Evolutionary conservation across 2,113 vertebrate species (phyloP).

Genomic region (Sinocyclocheilus maitianheensis): DNA sequence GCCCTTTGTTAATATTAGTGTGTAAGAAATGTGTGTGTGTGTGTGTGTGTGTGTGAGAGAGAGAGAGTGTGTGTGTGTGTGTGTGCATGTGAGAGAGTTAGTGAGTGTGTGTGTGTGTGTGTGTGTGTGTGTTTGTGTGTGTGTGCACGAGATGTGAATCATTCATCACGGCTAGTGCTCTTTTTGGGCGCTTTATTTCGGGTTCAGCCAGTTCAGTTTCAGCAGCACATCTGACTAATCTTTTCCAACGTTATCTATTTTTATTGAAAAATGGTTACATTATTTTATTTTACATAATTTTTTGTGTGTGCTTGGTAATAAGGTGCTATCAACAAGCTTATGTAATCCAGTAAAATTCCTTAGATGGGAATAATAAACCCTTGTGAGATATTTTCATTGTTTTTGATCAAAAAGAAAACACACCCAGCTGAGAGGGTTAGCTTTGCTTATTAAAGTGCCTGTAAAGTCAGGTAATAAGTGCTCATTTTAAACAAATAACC

Average conservation of each 20-base stretch:
- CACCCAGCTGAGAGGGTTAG: neutral
- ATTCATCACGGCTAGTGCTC: neutral
- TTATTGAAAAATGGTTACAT: neutral
- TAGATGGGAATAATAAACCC: conserved; percentile 29
- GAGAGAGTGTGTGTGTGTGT: conserved; percentile 1
- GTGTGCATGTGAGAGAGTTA: neutral
- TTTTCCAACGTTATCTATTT: conserved; percentile 8
- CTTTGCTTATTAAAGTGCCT: neutral
- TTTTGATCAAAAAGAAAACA: conserved; percentile 1
- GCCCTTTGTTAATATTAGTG: conserved; percentile 14
- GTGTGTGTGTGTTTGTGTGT: neutral
- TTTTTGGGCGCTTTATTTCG: neutral
- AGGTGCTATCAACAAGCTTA: conserved; percentile 5
- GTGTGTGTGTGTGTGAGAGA: neutral
- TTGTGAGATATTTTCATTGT: neutral
- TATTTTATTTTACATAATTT: neutral
- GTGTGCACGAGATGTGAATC: neutral
- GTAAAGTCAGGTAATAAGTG: neutral
- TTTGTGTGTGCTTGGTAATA: neutral
- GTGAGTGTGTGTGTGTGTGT: too few species aligned
- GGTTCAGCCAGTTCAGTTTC: conserved; percentile 17
- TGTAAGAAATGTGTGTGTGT: conserved; percentile 24
- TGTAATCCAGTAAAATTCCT: conserved; percentile 24
- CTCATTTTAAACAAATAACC: neutral
- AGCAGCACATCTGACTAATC: neutral